Conservation (phyloP, 2,797 vertebrate genomes). For the Pipistrellus nathusii region DNA sequence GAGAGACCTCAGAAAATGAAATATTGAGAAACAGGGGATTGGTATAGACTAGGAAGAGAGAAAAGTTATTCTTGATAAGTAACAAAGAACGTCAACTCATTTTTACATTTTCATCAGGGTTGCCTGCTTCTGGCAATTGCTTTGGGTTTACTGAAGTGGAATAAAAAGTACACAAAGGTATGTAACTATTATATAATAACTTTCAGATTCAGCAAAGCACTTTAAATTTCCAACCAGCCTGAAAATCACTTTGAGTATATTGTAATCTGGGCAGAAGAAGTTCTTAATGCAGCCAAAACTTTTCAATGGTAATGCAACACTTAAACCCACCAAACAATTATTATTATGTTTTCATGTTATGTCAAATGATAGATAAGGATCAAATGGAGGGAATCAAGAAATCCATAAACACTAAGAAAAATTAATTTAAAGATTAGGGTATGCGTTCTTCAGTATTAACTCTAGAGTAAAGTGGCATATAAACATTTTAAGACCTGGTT, state of each 20-base stretch:
- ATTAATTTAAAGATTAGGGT: neutral
- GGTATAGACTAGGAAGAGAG: neutral
- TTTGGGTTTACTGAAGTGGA: slow-evolving; percentile 46
- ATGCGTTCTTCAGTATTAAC: neutral
- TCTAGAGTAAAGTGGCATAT: neutral
- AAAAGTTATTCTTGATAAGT: neutral
- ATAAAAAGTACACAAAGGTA: slow-evolving; percentile 35
- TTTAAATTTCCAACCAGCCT: slow-evolving; percentile 45
- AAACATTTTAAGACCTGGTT: neutral
- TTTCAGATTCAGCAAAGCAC: slow-evolving; percentile 54
- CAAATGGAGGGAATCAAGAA: neutral
- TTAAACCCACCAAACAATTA: neutral
- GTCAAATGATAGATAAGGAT: neutral
- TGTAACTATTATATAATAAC: slow-evolving; percentile 49
- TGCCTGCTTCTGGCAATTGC: slow-evolving; percentile 15
- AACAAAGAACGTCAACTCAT: neutral
- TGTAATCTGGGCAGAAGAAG: neutral
- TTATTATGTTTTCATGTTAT: neutral
- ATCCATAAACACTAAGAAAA: neutral
- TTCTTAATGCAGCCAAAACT: slow-evolving; percentile 16
- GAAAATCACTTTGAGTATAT: slow-evolving; percentile 29
- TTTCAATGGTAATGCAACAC: neutral
- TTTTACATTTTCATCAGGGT: neutral
- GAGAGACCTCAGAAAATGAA: neutral
- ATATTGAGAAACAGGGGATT: neutral